Base-by-base conservation (phyloP, 2,888 invertebrate species). In the Protonemura montana region DNA sequence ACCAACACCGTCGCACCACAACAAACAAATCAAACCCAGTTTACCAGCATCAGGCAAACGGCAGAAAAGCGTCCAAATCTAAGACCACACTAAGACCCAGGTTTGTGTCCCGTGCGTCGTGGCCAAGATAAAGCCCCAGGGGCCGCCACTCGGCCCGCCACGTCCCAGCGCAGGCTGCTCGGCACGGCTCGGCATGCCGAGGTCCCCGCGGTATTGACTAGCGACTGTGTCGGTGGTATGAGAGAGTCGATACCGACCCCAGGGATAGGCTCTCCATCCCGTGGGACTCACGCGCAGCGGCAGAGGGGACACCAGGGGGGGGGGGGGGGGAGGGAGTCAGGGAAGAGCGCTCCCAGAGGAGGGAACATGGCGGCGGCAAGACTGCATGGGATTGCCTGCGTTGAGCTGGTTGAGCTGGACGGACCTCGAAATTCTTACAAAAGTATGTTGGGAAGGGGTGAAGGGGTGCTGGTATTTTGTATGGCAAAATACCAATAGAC, bases 161-260 rank as follows among this genome's bases (percentile, higher is more conserved):
- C 78, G 87, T 77, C 29, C 42, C 26, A 85, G 88, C 89, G 89
- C 91, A 90, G 87, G 88, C 89, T 89, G 90, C 89, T 80, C 85
- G 76, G 76, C 85, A 87, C 86, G 87, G 86, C 82, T 41, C 77
- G 86, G 78, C 86, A 87, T 86, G 89, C 89, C 89, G 21, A 21
- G 59, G 59, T 92, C 92, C 92, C 92, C 91, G 92, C 93, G 92
- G 92, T 92, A 92, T 92, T 92, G 92, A 92, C 92, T 92, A 92
- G 91, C 87, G 86, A 87, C 87, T 87, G 10, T 35, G 35, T 35
- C 35, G 35, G 10, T 41, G 76, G 86, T 76, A 85, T 85, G 85
- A 86, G 86, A 87, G 88, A 88, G 88, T 88, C 88, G 93, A 93
- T 90, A 91, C 90, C 88, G 92, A 92, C 91, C 93, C 93, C 91